Percentiles rank a stretch among this genome's conserved stretches.
Conservation (phyloP, 2,113 vertebrate species). For the Rhynchomys soricoides region DNA sequence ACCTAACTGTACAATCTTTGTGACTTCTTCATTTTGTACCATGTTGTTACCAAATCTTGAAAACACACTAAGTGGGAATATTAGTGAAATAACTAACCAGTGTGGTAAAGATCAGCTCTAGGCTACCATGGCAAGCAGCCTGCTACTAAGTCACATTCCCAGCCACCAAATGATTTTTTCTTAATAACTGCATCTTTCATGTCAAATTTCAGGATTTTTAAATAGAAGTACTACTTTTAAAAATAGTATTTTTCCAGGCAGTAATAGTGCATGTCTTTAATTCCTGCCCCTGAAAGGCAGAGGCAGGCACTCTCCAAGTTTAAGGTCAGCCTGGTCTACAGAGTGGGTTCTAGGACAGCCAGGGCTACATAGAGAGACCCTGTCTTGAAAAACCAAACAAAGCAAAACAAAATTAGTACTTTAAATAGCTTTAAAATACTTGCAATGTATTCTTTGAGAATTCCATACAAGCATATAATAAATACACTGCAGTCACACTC, state of each 20-base stretch:
- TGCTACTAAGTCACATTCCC: background rate
- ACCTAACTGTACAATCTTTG: constrained; percentile 24
- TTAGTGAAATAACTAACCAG: background rate
- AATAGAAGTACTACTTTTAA: background rate
- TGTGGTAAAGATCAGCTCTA: background rate
- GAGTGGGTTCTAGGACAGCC: background rate
- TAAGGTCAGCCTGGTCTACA: background rate
- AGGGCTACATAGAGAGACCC: background rate
- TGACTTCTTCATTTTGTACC: constrained; percentile 38
- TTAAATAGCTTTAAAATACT: background rate
- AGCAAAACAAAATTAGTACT: background rate
- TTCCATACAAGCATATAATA: background rate
- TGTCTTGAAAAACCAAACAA: background rate
- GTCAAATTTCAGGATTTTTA: background rate
- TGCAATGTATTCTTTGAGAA: background rate
- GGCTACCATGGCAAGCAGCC: background rate
- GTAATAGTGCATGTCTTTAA: too few relatives aligned
- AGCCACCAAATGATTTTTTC: background rate
- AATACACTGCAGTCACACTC: background rate
- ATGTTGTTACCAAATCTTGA: background rate
- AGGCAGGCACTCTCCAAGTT: background rate
- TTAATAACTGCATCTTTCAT: constrained; percentile 5
- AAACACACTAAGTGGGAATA: constrained; percentile 20
- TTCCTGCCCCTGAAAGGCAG: background rate
- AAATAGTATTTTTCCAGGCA: background rate